Percentiles rank a stretch among this genome's conserved stretches.
phyloP scores from a whole-genome alignment of 2,888 invertebrate species.

The Poecilobothrus nobilitatus region DNA sequence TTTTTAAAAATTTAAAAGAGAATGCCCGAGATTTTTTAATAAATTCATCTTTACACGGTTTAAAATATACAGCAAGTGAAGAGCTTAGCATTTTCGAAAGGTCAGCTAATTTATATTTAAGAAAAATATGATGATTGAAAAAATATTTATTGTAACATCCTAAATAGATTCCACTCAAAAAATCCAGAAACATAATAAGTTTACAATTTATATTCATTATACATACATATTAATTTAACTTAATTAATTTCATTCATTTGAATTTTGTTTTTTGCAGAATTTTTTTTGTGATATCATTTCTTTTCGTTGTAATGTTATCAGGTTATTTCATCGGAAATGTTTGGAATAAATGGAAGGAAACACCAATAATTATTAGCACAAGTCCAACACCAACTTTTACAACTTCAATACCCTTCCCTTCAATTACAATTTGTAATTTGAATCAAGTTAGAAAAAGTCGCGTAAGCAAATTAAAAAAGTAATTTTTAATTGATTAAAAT shows the following conservation, averaged over 20 bases:
- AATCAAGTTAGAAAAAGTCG: conserved; percentile 66
- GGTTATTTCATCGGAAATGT: conserved; percentile 65
- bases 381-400: conserved; percentile 63
- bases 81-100: conserved; percentile 37
- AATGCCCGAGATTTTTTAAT: conserved; percentile 49
- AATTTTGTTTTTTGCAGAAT: conserved; percentile 45
- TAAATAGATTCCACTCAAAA: too few species aligned
- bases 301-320: conserved; percentile 57
- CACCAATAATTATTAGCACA: conserved; percentile 70
- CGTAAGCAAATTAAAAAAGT: conserved; percentile 49
- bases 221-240: too few species aligned
- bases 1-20: background rate
- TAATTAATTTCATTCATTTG: too few species aligned
- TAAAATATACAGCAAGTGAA: conserved; percentile 60
- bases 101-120: conserved; percentile 21
- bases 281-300: conserved; percentile 66
- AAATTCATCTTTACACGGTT: conserved; percentile 64
- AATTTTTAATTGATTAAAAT: conserved; percentile 5
- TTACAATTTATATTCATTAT: too few species aligned
- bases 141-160: too few species aligned
- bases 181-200: too few species aligned
- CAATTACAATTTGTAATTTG: conserved; percentile 76
- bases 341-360: conserved; percentile 62
- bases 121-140: too few species aligned
- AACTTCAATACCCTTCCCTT: conserved; percentile 68